Base-by-base conservation (phyloP, 2,797 vertebrate genomes). In the Acanthurus lineatus region DNA sequence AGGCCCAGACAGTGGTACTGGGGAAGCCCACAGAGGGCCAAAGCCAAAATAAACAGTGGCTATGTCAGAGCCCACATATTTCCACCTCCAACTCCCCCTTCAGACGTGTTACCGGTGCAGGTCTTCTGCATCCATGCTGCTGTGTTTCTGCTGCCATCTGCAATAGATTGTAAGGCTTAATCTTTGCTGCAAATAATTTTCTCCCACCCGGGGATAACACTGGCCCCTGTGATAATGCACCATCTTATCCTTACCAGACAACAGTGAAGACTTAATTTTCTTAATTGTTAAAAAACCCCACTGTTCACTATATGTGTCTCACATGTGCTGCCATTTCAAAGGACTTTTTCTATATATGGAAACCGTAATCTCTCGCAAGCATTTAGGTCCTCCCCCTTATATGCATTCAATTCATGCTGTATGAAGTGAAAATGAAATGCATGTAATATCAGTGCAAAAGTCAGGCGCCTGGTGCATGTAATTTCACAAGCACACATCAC, bases 221-320 rank as follows among this genome's bases (percentile, higher is more conserved):
- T 81, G 86, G 83, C 85, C 66, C 59, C 28, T 19, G 81, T 86
- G 93, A 94, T 93, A 94, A 92, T 91, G 86, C 81, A 54, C 62
- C 84, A 72, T 91, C 87, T 94, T 92, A 94, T 94, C 92, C 87
- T 61, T 70, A 69, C 35, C 63, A 75, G 81, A 90, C 89, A 93
- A 70, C 83, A 83, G 77, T 73, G 83, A 81, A 80, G 82, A 88
- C 82, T 87, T 93, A 75, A 89, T 89, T 92, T 91, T 83, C 72
- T 88, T 95, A 95, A 95, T 94, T 95, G 89, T 91, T 79, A 82
- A 87, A 67, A 89, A 89, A 64, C 61, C 86, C 89, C 85, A 85
- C 84, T 87, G 88, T 80, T 93, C 67, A 64, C 82, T 89, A 87
- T 90, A 86, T 89, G 80, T n/a, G 15, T 56, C 78, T 77, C 15